These are phyloP conservation scores for Incurvaria masculella DNA, from an alignment of 2,888 invertebrate species.

Conservation along the genomic window DNA sequence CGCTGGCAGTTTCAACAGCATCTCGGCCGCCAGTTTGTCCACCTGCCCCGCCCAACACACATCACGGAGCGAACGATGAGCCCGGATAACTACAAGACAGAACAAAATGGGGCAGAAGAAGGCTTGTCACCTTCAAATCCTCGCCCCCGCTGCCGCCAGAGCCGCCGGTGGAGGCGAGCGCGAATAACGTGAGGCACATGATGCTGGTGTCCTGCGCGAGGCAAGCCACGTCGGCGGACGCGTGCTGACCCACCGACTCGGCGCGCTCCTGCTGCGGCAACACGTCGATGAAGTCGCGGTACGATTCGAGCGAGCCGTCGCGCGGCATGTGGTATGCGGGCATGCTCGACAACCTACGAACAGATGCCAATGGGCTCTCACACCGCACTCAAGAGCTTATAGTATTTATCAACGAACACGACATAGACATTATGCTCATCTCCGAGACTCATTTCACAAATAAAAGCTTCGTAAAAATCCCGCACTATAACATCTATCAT, in stretches of 20 bases:
- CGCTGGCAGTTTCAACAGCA: constrained; percentile 67
- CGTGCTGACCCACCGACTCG: constrained; percentile 87
- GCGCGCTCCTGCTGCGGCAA: constrained; percentile 78
- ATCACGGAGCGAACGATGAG: too few relatives aligned
- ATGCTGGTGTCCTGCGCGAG: constrained; percentile 75
- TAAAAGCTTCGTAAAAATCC: too few relatives aligned
- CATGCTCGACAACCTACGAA: constrained; percentile 65
- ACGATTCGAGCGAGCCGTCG: constrained; percentile 77
- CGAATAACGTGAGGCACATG: constrained; percentile 75
- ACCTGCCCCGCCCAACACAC: constrained; percentile 31
- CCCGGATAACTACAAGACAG: too few relatives aligned
- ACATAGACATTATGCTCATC: too few relatives aligned
- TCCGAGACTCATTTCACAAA: too few relatives aligned
- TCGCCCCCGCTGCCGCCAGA: constrained; percentile 57
- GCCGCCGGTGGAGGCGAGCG: constrained; percentile 67
- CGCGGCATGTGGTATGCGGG: constrained; percentile 78
- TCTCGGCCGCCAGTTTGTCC: constrained; percentile 63
- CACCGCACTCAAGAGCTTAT: too few relatives aligned
- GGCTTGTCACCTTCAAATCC: constrained; percentile 62
- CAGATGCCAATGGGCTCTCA: too few relatives aligned
- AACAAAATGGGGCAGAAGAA: too few relatives aligned
- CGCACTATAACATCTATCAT: too few relatives aligned
- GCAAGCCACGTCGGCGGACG: constrained; percentile 86
- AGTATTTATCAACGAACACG: too few relatives aligned
- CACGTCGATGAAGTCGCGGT: constrained; percentile 75